Conservation (phyloP, 2,888 invertebrate genomes). For the Chloroclysta siterata region DNA sequence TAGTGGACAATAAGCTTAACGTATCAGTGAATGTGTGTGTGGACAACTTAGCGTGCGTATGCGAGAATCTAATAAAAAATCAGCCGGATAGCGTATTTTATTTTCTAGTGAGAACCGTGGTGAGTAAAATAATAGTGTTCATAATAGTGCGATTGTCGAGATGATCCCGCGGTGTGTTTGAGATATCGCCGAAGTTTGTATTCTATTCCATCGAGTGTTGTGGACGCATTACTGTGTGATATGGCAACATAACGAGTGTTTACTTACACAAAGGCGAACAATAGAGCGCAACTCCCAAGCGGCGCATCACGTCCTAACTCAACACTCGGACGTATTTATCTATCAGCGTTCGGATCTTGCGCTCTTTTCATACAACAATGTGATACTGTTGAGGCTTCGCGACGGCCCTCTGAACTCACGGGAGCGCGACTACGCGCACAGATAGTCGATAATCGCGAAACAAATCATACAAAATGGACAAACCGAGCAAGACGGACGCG, state of each 20-base stretch:
- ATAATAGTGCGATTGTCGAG: constrained; percentile 33
- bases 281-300: constrained; percentile 56
- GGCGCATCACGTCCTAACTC: constrained; percentile 50
- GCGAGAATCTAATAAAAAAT: constrained; percentile 42
- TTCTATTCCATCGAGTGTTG: constrained; percentile 65
- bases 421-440: neutral
- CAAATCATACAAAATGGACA: constrained; percentile 54
- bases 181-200: constrained; percentile 64
- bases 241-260: constrained; percentile 74
- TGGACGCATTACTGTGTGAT: constrained; percentile 68
- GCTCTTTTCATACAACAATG: constrained; percentile 52
- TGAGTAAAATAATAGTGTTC: constrained; percentile 37
- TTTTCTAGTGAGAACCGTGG: constrained; percentile 26
- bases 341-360: constrained; percentile 50
- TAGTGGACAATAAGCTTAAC: constrained; percentile 53
- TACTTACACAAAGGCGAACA: constrained; percentile 68
- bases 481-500: constrained; percentile 48
- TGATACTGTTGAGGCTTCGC: constrained; percentile 35
- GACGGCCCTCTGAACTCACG: constrained; percentile 8
- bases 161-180: constrained; percentile 51
- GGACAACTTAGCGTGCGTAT: constrained; percentile 46
- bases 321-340: constrained; percentile 60
- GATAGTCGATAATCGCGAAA: constrained; percentile 11
- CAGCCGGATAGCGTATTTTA: constrained; percentile 37
- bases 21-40: constrained; percentile 57